Conservation (phyloP, 30 jellyfish, hydroid and myxozoan genomes). For the Chrysaora quinquecirrha region DNA sequence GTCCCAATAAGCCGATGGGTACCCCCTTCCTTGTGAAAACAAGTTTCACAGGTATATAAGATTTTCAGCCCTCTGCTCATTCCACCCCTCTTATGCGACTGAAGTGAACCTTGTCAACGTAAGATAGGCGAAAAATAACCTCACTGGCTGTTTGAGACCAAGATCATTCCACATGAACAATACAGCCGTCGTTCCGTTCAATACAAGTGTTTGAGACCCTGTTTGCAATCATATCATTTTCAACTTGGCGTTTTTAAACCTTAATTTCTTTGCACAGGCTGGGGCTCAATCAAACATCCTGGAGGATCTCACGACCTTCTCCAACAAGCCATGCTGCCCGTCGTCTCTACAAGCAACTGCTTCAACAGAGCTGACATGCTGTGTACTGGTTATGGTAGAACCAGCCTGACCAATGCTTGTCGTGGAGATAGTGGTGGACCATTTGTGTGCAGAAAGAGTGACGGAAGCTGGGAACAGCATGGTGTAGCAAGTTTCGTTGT, state of each 20-base stretch:
- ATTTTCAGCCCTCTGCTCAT: no score
- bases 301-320: conserved; percentile 68
- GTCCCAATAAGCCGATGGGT: no score
- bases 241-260: no score
- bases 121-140: no score
- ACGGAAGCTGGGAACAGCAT: conserved; percentile 84
- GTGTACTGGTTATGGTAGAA: conserved; percentile 79
- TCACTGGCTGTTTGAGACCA: no score
- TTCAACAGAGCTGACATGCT: conserved; percentile 63
- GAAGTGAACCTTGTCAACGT: no score
- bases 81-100: no score
- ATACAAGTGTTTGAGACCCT: no score
- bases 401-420: conserved; percentile 71
- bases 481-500: conserved; percentile 91
- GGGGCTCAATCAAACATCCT: conserved; percentile 87
- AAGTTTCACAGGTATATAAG: no score
- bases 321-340: conserved; percentile 88
- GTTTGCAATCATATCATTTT: no score
- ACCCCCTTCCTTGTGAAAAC: no score
- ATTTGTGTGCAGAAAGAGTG: conserved; percentile 70
- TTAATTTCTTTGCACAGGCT: conserved; percentile 29
- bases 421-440: conserved; percentile 96
- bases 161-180: conserved; percentile 56
- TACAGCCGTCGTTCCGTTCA: conserved; percentile 28
- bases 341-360: conserved; percentile 45